Base-by-base conservation (phyloP, 2,888 invertebrate genomes). In the Cephonodes hylas region DNA sequence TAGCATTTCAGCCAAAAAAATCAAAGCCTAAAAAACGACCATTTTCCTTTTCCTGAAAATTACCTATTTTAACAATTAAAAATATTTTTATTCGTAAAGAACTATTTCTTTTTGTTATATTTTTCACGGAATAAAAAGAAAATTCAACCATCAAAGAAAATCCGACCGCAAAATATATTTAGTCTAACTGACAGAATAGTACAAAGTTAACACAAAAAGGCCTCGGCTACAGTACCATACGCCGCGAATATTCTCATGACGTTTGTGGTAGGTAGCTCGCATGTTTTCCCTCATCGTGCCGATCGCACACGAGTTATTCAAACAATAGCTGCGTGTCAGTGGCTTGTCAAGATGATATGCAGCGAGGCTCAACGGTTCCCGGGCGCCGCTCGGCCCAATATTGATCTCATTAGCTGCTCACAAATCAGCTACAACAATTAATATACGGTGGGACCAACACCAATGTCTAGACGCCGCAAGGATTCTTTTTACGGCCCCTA, bases 381-480 rank as follows among this genome's bases (percentile, higher is more conserved):
- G 18, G 56, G 42, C 42, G 63, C 62, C 59, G 64, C 60, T 45
- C 15, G 5, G 5, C 63, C 66, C 61, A 63, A 46, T 59, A 65
- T 64, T 63, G 70, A 66, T 67, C 68, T 59, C 63, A 64, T 64
- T 63, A 68, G 42, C 27, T 38, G 34, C 61, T 64, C 53, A 60
- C 62, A 59, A 63, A 65, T 63, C 64, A 62, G 8, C 31, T 8
- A 31, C 6, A 31, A 31, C 2, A 38, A 34, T 34, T 46, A 48
- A 46, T 53, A 44, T 61, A 31, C 44, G 15, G 31, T 56, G 20
- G 53, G 23, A 46, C 13, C 13, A 25, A 23, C 25, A 2, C 20
- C 23, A 23, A 13, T 46, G 46, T 46, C 46, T 46, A 46, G 46
- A 46, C 46, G 25, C n/a, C 15, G 38, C 4, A 22, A 8, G 45